Base-by-base conservation (phyloP, 2,888 invertebrate genomes). In the Eudasyphora cyanicolor region DNA sequence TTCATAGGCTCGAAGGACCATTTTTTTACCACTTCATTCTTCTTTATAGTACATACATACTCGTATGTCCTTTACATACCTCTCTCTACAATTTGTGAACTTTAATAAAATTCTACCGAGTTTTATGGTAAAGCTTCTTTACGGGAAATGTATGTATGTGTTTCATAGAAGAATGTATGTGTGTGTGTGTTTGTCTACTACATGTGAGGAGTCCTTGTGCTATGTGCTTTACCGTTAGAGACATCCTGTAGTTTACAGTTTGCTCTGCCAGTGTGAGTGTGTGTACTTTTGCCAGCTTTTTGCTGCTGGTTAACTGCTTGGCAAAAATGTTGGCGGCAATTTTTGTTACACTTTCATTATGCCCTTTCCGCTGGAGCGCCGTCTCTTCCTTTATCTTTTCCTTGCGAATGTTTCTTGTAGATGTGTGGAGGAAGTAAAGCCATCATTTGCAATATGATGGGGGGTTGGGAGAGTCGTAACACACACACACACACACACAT, bases 291-390 rank as follows among this genome's bases (percentile, higher is more conserved):
- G 35, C n/a, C 17, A 51, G 29, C 24, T 78, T 78, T 45, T 32
- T 81, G 62, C 64, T 67, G 32, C 64, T 67, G 32, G 12, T 35
- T 24, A 54, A 60, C 73, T 73, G 57, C 49, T 57, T 42, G 21
- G 27, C 24, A 27, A 24, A 70, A 49, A 62, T 38, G 29, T 69
- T 79, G 60, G 70, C 62, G 76, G 73, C 73, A 76, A 32, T 67
- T 60, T 64, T 75, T 82, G 64, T 73, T 73, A 71, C 75, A 79
- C 45, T 71, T 78, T 79, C 73, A 73, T 79, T 54, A 24, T 21
- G 21, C 42, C 67, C 17, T 21, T 19, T 7, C 32, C 38, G 8
- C 64, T 19, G 10, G 24, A 6, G 19, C 19, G 21, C 27, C 14
- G 27, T 45, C 12, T 14, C n/a, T 45, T n/a, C 4, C 45, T 45